Evolutionary conservation across 2,888 invertebrate species (phyloP), one percentile per base, ranked within the genome.

Genomic region (Ceriagrion tenellum): DNA sequence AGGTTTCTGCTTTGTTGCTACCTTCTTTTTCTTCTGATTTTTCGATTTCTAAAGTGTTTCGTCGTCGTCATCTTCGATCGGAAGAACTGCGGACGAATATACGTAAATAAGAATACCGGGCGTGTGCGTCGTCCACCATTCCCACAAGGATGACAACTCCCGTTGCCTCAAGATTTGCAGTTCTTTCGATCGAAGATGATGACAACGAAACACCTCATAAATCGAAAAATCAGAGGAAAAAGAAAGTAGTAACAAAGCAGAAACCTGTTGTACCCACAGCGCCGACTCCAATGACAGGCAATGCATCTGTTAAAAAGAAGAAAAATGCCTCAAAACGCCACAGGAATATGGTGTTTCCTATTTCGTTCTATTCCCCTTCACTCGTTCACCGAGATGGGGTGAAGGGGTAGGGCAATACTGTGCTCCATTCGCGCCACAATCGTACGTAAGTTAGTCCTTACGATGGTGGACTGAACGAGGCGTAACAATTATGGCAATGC

Each of bases 151-250:
- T 98, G 98, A 97, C 98, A 97, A 97, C 98, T 96, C 97, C 98
- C 88, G 97, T 98, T 95, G 98, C 98, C 96, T 98, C 98, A 55
- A 97, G 98, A 96, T 98, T 98, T 97, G 98, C 98, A 95, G 98
- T 98, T 96, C 97, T 98, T 95, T 98, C 98, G 97, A 97, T 98
- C 95, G 98, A 98, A 96, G 98, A 98, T 96, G 98, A 98, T 96
- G 98, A 98, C 96, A 97, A 97, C 95, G 97, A 97, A 81, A 96
- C 40, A 26, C 74, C 93, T 40, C 74, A 40, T 93, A 95, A 93
- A 23, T 69, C 93, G 12, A 63, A 81, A 55, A 95, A 95, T 47
- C 90, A 88, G 35, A 95, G 93, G 88, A 95, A 95, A 88, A 95
- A 95, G 30, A 89, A 59, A 69, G 95, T 89, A 88, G 88, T 56